These are phyloP conservation scores for Pristionchus entomophagus DNA, from an alignment of 2,888 invertebrate species.

Conservation along the genomic window DNA sequence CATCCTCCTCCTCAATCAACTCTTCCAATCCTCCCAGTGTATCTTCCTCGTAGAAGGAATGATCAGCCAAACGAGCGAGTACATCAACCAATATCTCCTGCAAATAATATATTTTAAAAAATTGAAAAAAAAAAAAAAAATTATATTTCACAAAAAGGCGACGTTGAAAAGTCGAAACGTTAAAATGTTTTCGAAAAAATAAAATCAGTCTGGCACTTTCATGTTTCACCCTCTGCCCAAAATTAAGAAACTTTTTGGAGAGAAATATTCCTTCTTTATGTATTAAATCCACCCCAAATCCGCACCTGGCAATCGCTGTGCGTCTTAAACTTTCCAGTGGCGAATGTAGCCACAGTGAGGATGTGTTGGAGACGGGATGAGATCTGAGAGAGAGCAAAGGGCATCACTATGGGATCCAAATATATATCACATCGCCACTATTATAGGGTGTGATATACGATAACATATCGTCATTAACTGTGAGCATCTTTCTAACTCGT, in stretches of 20 bases:
- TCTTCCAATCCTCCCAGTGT: neutral
- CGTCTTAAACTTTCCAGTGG: neutral
- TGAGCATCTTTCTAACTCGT: too few relatives aligned
- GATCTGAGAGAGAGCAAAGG: neutral
- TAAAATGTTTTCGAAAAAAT: neutral
- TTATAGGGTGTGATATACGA: neutral
- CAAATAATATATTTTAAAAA: neutral
- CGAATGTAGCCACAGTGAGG: neutral
- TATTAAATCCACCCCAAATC: neutral
- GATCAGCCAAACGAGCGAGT: neutral
- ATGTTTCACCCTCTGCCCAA: neutral
- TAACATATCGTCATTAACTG: neutral
- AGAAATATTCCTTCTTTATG: too few relatives aligned
- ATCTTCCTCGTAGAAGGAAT: slow-evolving; percentile 21
- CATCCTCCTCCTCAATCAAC: slow-evolving; percentile 11
- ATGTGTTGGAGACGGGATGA: neutral
- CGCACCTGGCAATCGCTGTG: neutral
- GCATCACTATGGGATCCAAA: neutral
- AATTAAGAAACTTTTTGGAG: neutral
- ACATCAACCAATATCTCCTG: neutral
- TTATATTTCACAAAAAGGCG: neutral
- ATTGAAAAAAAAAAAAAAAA: neutral
- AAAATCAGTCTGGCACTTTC: neutral
- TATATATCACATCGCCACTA: neutral
- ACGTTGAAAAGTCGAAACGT: too few relatives aligned